Evolutionary conservation across 2,797 vertebrate species (phyloP).

Genomic region (Cyclura pinguis): DNA sequence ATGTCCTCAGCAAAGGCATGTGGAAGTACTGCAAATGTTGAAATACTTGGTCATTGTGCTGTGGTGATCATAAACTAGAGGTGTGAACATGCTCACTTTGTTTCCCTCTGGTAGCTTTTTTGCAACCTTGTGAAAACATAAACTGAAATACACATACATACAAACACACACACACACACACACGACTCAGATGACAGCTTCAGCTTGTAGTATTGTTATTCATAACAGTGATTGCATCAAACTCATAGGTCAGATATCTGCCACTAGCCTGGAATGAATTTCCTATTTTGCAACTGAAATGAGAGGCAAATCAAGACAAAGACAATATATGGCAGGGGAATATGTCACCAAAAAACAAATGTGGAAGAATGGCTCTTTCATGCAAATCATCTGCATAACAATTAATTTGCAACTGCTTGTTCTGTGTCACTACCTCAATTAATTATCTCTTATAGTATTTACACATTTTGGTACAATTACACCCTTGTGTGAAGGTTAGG

Average conservation of each 20-base stretch:
- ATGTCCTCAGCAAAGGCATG: constrained; percentile 29
- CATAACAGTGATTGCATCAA: background rate
- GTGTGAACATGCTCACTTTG: background rate
- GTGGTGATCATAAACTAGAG: background rate
- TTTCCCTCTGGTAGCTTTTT: background rate
- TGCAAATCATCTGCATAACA: background rate
- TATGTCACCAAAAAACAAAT: background rate
- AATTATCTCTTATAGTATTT: background rate
- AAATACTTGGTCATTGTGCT: constrained; percentile 17
- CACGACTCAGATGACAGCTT: background rate
- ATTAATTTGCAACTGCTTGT: constrained; percentile 1
- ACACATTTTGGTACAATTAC: background rate
- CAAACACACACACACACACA: background rate
- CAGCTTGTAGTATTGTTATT: background rate
- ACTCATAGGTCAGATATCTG: background rate
- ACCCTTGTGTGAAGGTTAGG: background rate
- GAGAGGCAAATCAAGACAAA: background rate
- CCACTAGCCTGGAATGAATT: background rate
- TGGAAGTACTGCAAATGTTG: background rate
- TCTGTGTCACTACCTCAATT: background rate
- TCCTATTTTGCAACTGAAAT: background rate
- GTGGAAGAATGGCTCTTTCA: background rate
- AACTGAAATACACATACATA: background rate
- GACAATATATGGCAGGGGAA: background rate
- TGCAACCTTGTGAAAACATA: background rate